phyloP scores from a whole-genome alignment of 2,797 vertebrate genomes.

The Delichon dasypus region DNA sequence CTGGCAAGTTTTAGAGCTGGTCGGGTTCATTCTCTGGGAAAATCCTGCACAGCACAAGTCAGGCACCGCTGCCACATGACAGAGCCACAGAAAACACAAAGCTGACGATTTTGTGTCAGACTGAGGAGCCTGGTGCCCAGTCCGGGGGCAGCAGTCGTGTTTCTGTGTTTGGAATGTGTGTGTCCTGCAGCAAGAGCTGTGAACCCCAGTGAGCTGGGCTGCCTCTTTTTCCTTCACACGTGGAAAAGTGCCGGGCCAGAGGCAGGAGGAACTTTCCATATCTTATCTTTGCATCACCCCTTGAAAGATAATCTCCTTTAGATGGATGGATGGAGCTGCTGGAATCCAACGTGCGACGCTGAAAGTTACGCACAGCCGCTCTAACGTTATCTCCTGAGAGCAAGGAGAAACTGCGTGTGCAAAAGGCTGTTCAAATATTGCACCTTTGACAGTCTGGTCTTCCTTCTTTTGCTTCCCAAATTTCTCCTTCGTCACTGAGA shows the following conservation, averaged over 20 bases:
- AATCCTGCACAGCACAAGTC: background rate
- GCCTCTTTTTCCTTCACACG: background rate
- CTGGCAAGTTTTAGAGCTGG: background rate
- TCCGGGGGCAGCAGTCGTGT: background rate
- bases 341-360: background rate
- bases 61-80: background rate
- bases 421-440: background rate
- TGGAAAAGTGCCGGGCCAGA: background rate
- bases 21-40: rapidly evolving
- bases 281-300: background rate
- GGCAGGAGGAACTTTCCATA: background rate
- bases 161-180: background rate
- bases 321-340: background rate
- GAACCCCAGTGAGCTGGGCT: rapidly evolving
- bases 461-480: background rate
- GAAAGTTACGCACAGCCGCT: background rate
- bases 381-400: background rate
- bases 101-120: background rate
- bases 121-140: background rate
- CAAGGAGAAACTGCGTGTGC: background rate
- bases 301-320: background rate
- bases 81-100: background rate
- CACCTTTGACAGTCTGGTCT: background rate
- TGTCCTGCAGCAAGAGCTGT: background rate
- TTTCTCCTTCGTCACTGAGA: background rate